These are phyloP conservation scores for Vimba vimba DNA, from an alignment of 2,113 vertebrate genomes.

Conservation along the genomic window DNA sequence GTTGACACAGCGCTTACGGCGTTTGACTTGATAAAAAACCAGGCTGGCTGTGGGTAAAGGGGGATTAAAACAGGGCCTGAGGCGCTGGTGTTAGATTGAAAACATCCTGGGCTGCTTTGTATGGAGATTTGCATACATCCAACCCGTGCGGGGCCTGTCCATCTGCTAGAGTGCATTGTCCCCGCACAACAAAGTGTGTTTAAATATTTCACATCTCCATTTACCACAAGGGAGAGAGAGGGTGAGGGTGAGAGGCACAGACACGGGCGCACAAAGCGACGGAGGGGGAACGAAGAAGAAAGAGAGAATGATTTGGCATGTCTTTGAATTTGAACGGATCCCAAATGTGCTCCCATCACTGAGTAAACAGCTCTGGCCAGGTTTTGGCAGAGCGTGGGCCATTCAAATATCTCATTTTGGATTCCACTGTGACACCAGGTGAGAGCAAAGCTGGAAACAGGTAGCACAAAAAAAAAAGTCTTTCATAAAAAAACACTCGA, in stretches of 20 bases:
- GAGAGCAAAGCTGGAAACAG: slow-evolving; percentile 44
- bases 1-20: slow-evolving; percentile 93
- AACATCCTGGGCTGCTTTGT: slow-evolving; percentile 93
- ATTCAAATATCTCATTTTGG: slow-evolving; percentile 71
- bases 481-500: neutral
- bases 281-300: slow-evolving; percentile 60
- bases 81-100: slow-evolving; percentile 93
- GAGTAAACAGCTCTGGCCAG: slow-evolving; percentile 77
- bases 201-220: slow-evolving; percentile 86
- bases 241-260: slow-evolving; percentile 56
- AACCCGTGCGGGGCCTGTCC: slow-evolving; percentile 85
- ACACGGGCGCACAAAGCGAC: slow-evolving; percentile 29
- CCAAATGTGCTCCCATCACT: slow-evolving; percentile 78
- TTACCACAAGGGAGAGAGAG: slow-evolving; percentile 72
- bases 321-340: slow-evolving; percentile 79
- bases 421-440: slow-evolving; percentile 17
- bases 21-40: slow-evolving; percentile 95
- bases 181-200: slow-evolving; percentile 89
- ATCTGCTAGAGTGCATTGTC: slow-evolving; percentile 91
- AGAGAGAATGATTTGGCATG: slow-evolving; percentile 75
- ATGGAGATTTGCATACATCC: slow-evolving; percentile 89
- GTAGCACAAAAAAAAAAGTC: neutral
- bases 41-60: slow-evolving; percentile 85
- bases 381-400: slow-evolving; percentile 67
- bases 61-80: slow-evolving; percentile 94